Conservation (phyloP, 37 sponge, comb jelly and placozoan genomes). For the Ianthella basta region DNA sequence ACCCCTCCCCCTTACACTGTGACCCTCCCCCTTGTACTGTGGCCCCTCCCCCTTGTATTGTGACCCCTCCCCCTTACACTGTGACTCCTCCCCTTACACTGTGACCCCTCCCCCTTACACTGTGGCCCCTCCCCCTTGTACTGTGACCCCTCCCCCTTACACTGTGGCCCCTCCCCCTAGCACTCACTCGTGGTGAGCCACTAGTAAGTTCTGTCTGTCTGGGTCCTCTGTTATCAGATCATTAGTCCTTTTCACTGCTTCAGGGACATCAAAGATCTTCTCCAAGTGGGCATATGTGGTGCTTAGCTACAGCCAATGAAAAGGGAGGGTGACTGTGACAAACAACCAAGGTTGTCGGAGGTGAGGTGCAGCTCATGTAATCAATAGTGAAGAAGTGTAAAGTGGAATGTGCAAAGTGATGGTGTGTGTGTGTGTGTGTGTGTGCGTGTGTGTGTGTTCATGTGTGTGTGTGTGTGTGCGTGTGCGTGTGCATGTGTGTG, state of each 20-base stretch:
- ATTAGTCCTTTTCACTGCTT: conserved; percentile 52
- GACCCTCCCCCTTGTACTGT: not conserved
- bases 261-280: conserved; percentile 83
- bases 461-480: no score
- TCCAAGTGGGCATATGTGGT: conserved; percentile 76
- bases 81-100: not conserved
- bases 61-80: conserved; percentile 9
- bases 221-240: conserved; percentile 55
- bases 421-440: no score
- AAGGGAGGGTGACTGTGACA: not conserved
- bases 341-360: not conserved
- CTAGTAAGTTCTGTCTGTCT: conserved; percentile 40
- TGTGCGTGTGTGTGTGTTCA: no score
- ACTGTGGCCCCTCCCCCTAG: conserved; percentile 8
- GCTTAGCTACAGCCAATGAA: conserved; percentile 59
- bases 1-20: conserved; percentile 14
- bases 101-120: not conserved
- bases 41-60: not conserved
- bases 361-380: no score
- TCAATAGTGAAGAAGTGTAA: no score
- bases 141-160: conserved; percentile 16
- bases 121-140: not conserved
- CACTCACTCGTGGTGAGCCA: conserved; percentile 77
- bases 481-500: no score
- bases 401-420: no score